These are phyloP conservation scores for Philhelius pedissequus DNA, from an alignment of 2,888 invertebrate species.

Conservation along the genomic window DNA sequence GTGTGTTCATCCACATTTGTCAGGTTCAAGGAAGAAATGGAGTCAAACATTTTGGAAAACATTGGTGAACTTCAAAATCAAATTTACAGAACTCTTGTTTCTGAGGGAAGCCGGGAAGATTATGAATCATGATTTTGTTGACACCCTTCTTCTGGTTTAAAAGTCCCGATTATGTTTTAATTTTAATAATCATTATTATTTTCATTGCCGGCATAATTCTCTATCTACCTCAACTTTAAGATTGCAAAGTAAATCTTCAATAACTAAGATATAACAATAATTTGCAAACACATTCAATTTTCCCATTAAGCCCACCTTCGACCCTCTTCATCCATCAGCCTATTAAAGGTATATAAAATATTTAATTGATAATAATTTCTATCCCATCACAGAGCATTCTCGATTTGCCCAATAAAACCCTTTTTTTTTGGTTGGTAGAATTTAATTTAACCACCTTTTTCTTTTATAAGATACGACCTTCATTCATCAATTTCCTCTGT, in stretches of 20 bases:
- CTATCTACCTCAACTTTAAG: not conserved
- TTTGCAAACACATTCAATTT: not conserved
- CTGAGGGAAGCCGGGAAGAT: no score
- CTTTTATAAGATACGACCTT: not conserved
- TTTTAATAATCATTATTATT: not conserved
- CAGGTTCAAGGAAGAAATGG: no score
- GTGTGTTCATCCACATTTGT: no score
- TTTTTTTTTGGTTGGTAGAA: not conserved
- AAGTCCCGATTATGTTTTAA: not conserved
- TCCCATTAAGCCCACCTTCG: not conserved
- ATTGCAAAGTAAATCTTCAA: not conserved
- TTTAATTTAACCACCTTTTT: conserved; percentile 9
- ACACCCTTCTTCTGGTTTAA: not conserved
- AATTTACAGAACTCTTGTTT: no score
- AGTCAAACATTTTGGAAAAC: no score
- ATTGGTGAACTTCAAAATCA: no score
- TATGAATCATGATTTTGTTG: not conserved
- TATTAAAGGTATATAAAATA: not conserved
- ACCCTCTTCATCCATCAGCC: not conserved
- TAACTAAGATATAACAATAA: not conserved
- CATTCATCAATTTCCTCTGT: conserved; percentile 40
- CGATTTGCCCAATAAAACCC: not conserved
- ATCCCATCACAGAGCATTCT: not conserved
- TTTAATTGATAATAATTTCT: conserved; percentile 11
- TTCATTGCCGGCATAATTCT: not conserved